A percentile compares a stretch with the other conserved stretches of the same genome.
Conservation (phyloP, 2,888 invertebrate species). For the Macrophya alboannulata region DNA sequence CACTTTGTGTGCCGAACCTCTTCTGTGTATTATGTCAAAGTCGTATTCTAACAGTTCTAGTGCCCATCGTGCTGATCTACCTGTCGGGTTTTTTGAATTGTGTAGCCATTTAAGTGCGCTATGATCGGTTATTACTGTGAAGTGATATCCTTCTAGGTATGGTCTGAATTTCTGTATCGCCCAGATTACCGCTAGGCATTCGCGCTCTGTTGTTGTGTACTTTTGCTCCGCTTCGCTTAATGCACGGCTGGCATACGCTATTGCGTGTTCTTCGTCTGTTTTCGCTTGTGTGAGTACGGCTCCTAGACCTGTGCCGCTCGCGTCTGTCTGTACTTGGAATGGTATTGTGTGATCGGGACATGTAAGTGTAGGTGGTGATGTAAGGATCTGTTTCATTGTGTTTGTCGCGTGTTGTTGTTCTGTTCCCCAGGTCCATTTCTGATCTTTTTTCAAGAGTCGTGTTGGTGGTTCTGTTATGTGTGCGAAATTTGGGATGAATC, state of each 20-base stretch:
- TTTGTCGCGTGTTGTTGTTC: too few species aligned
- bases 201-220: conserved; percentile 57
- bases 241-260: conserved; percentile 61
- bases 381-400: too few species aligned
- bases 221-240: conserved; percentile 57
- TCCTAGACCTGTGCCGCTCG: too few species aligned
- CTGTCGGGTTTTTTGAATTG: conserved; percentile 62
- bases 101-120: conserved; percentile 64
- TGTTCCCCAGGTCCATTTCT: too few species aligned
- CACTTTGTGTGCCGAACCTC: conserved; percentile 39
- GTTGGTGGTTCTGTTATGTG: conserved; percentile 38
- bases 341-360: too few species aligned
- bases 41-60: conserved; percentile 52
- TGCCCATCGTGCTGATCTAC: conserved; percentile 57
- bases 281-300: conserved; percentile 32
- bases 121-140: conserved; percentile 68
- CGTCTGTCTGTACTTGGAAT: too few species aligned
- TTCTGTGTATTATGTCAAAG: conserved; percentile 44
- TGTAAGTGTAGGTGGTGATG: too few species aligned
- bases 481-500: conserved; percentile 54
- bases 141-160: conserved; percentile 66
- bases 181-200: conserved; percentile 61
- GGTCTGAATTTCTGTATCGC: conserved; percentile 63
- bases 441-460: too few species aligned
- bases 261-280: conserved; percentile 57